Conservation (phyloP, 1,140 invertebrate species). For the Pteromalus puparum region DNA sequence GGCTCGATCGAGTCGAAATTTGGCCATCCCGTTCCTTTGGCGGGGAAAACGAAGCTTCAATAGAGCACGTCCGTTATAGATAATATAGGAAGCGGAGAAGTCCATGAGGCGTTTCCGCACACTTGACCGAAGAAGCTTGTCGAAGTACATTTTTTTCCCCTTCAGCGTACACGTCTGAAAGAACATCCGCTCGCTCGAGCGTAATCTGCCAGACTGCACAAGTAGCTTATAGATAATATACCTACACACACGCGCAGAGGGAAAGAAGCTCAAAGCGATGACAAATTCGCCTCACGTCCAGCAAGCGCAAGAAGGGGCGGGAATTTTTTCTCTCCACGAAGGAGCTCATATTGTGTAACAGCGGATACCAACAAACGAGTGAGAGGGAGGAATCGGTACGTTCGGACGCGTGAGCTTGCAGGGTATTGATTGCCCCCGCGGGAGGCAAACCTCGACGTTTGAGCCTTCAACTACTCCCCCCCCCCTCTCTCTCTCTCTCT, state of each 20-base stretch:
- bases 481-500: neutral
- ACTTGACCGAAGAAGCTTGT: neutral
- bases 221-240: neutral
- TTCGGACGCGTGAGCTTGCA: conserved; percentile 4
- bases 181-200: neutral
- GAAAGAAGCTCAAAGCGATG: neutral
- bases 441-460: conserved; percentile 12
- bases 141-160: neutral
- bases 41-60: too few relatives aligned
- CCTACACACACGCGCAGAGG: too few relatives aligned
- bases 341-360: neutral
- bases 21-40: too few relatives aligned
- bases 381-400: neutral
- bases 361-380: neutral
- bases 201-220: neutral
- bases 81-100: too few relatives aligned
- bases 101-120: neutral
- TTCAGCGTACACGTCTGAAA: neutral
- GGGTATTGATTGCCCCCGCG: conserved; percentile 8
- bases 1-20: too few relatives aligned
- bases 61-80: too few relatives aligned
- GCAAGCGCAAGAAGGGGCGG: too few relatives aligned
- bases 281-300: conserved; percentile 1
- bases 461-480: neutral
- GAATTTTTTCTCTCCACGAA: neutral